A percentile compares a stretch with the other conserved stretches of the same genome.
phyloP scores from a whole-genome alignment of 2,113 vertebrate genomes.

The Equus quagga region DNA sequence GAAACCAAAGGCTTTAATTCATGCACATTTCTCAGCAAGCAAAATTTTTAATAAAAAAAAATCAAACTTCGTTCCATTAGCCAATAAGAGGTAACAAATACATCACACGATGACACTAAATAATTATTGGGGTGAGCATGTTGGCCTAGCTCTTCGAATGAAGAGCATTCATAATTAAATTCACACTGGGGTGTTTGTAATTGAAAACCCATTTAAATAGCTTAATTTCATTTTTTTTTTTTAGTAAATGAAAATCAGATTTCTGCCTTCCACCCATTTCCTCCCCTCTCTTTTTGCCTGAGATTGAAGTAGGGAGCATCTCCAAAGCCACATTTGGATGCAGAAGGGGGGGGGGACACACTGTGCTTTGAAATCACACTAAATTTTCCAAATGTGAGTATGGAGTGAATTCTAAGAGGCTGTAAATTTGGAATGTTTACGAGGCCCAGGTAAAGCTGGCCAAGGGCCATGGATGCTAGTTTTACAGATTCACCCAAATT shows the following conservation, averaged over 20 bases:
- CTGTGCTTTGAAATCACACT: not conserved
- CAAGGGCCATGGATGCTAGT: not conserved
- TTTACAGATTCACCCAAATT: not conserved
- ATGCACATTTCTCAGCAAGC: constrained; percentile 80
- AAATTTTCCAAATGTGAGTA: not conserved
- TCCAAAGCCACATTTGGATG: not conserved
- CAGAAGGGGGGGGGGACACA: not conserved
- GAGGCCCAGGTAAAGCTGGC: not conserved
- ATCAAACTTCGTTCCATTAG: constrained; percentile 53
- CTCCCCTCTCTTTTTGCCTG: not conserved
- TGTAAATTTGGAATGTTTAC: not conserved
- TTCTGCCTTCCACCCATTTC: not conserved
- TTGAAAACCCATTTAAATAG: constrained; percentile 79
- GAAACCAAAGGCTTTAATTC: constrained; percentile 64
- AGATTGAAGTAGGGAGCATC: not conserved
- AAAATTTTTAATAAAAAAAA: constrained; percentile 50
- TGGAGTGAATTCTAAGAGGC: not conserved
- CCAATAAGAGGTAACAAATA: constrained; percentile 58
- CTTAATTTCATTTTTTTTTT: constrained; percentile 78
- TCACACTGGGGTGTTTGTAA: constrained; percentile 71
- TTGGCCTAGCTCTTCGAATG: constrained; percentile 39
- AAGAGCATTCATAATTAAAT: constrained; percentile 73
- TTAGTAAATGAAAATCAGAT: constrained; percentile 80
- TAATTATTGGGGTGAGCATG: not conserved
- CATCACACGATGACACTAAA: constrained; percentile 6